phyloP scores from a whole-genome alignment of 2,113 vertebrate genomes.

The Gnathonemus echidnorhynchus region DNA sequence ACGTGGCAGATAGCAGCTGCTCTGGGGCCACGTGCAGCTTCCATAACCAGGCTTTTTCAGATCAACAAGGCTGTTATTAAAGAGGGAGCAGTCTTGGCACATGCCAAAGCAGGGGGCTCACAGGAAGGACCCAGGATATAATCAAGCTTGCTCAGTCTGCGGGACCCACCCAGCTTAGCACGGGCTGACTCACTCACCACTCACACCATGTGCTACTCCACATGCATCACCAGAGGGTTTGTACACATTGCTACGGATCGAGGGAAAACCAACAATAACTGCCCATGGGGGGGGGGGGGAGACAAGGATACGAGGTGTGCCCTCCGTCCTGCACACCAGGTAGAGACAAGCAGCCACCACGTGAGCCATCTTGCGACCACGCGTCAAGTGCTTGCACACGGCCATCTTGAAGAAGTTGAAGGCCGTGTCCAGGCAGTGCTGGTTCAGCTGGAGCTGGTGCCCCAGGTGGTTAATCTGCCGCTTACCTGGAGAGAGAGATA shows the following conservation, averaged over 20 bases:
- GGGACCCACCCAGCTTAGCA: not conserved
- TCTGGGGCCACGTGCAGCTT: not conserved
- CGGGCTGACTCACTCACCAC: not conserved
- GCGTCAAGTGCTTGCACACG: slow-evolving; percentile 77
- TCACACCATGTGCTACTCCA: not conserved
- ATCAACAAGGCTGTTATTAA: not conserved
- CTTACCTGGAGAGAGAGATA: slow-evolving; percentile 53
- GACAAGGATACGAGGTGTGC: slow-evolving; percentile 90
- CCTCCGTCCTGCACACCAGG: slow-evolving; percentile 90
- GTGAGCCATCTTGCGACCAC: slow-evolving; percentile 74
- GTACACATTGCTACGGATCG: not conserved
- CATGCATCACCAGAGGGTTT: not conserved
- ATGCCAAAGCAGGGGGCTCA: not conserved
- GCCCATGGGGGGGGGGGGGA: not conserved
- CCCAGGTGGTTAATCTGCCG: slow-evolving; percentile 83
- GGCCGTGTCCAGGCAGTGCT: slow-evolving; percentile 90
- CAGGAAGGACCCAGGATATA: not conserved
- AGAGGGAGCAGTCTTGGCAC: not conserved
- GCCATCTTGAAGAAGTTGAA: slow-evolving; percentile 99
- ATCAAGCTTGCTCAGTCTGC: not conserved
- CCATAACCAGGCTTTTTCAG: not conserved
- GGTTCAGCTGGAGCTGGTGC: slow-evolving; percentile 88
- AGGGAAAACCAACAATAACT: not conserved
- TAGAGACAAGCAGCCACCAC: slow-evolving; percentile 90
- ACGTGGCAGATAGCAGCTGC: not conserved